phyloP scores from a whole-genome alignment of 2,113 vertebrate species.

The Tretioscincus oriximinensis region DNA sequence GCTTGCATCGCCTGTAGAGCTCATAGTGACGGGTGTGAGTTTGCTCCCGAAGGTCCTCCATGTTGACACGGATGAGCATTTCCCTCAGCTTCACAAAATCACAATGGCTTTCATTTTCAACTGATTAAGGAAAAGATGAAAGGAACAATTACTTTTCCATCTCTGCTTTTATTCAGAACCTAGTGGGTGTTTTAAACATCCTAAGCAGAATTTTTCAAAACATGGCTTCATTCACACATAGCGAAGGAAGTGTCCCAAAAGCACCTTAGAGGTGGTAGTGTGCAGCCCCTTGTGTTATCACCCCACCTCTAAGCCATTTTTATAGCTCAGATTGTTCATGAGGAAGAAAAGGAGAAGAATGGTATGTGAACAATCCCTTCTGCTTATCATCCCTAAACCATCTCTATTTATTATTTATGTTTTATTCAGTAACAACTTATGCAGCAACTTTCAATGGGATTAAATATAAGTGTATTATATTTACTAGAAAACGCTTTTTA shows the following conservation, averaged over 20 bases:
- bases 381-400: no score
- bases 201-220: neutral
- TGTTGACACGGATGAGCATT: slow-evolving; percentile 96
- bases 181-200: neutral
- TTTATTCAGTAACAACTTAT: no score
- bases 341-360: no score
- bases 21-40: slow-evolving; percentile 96
- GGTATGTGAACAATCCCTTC: no score
- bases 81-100: slow-evolving; percentile 96
- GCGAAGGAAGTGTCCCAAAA: no score
- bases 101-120: slow-evolving; percentile 96
- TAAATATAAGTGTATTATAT: neutral
- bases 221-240: no score
- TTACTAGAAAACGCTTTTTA: neutral
- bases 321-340: no score
- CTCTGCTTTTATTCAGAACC: neutral
- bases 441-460: no score
- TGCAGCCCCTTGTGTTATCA: no score
- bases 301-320: no score
- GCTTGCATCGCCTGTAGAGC: slow-evolving; percentile 93
- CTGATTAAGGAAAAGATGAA: slow-evolving; percentile 59
- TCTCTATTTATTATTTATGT: no score
- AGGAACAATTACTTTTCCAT: neutral
- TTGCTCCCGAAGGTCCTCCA: slow-evolving; percentile 98
- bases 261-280: no score